Evolutionary conservation across 2,888 invertebrate species (phyloP), one percentile per base, ranked within the genome.

Genomic region (Timema cristinae): DNA sequence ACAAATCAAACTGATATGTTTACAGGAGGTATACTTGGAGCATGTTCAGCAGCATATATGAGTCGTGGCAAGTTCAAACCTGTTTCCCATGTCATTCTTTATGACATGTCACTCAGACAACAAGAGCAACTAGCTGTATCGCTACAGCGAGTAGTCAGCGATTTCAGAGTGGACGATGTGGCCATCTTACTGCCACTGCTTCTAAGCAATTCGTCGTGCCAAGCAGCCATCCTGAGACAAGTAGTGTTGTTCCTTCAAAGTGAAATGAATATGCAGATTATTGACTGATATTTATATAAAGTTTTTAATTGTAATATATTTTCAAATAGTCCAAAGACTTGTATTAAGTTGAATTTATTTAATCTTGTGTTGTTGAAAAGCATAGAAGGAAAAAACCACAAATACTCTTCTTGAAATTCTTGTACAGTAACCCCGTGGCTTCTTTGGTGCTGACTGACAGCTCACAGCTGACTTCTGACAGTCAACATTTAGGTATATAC

Each of bases 21-120:
- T 63, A 2, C 70, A 71, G 72, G 72, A n/a, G 72, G 70, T 48
- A 48, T 52, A 15, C 15, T 73, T 15, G 72, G 72, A 11, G 72
- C 50, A 6, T 54, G 66, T 11, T 15, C 70, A 13, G 70, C 72
- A 6, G 70, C 70, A n/a, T 47, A 32, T 8, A 68, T 70, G 47
- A 68, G 72, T 51, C 49, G 48, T 13, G 61, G 63, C n/a, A 67
- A 67, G 47, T 73, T 73, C 51, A 67, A 49, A 47, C 56, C 72
- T 59, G 54, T 73, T 9, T 16, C 72, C 7, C 49, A 66, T 10
- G 68, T 73, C 4, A 70, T 73, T n/a, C 47, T 68, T 52, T 10
- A 72, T 15, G 70, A 70, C 50, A 61, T 73, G 70, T 63, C 70
- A 48, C 0, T 11, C n/a, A 11, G 56, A 5, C 72, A 73, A 47